A percentile compares a stretch with the other conserved stretches of the same genome.
These are phyloP conservation scores for Tapirus terrestris DNA, from an alignment of 2,113 vertebrate genomes.

Conservation along the genomic window DNA sequence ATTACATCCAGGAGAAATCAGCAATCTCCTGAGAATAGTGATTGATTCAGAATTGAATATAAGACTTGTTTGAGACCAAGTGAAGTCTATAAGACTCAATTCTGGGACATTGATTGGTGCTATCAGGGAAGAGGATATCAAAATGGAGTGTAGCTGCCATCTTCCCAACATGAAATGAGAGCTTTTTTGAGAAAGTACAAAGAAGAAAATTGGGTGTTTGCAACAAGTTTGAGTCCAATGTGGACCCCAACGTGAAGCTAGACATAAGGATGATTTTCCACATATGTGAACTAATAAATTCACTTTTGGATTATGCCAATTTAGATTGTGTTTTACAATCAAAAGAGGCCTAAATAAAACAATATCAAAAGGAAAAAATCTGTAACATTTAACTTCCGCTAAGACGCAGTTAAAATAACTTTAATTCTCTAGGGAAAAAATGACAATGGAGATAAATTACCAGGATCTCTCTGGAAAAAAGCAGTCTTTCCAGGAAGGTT, in stretches of 20 bases:
- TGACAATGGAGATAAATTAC: conserved; percentile 53
- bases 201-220: not conserved
- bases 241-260: not conserved
- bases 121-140: not conserved
- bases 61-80: not conserved
- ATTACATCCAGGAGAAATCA: not conserved
- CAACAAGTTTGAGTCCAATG: not conserved
- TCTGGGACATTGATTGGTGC: not conserved
- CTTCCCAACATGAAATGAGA: not conserved
- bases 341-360: not conserved
- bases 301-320: not conserved
- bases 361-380: not conserved
- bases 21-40: not conserved
- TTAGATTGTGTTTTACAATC: not conserved
- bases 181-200: not conserved
- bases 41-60: not conserved
- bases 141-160: not conserved
- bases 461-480: not conserved
- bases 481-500: not conserved
- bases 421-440: not conserved
- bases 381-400: not conserved
- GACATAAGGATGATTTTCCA: not conserved
- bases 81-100: not conserved
- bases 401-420: conserved; percentile 48
- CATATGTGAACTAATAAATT: not conserved